These are phyloP conservation scores for Astreopora myriophthalma DNA, from an alignment of 64 coral and sea anemone species.

Conservation along the genomic window DNA sequence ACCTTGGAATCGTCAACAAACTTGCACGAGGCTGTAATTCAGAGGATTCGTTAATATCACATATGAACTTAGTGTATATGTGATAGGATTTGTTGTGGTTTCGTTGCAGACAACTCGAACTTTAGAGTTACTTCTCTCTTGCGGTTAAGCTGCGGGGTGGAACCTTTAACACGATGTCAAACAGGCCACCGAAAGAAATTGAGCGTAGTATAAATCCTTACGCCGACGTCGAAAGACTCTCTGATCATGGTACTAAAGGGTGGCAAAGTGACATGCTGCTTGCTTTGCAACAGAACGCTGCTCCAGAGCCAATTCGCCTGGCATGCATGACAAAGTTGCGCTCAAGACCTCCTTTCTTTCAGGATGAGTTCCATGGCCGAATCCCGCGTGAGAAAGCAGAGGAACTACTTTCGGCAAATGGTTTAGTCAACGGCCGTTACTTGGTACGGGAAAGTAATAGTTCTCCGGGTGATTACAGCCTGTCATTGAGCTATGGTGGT, in stretches of 20 bases:
- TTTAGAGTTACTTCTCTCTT: too few species aligned
- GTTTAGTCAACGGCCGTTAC: slow-evolving; percentile 86
- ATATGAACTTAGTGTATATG: too few species aligned
- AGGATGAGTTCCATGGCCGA: slow-evolving; percentile 95
- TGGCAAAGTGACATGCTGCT: slow-evolving; percentile 88
- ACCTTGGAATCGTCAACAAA: too few species aligned
- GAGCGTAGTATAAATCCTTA: neutral
- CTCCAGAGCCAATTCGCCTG: slow-evolving; percentile 93
- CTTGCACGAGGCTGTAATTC: too few species aligned
- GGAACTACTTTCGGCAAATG: slow-evolving; percentile 78
- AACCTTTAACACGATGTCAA: neutral
- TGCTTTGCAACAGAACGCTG: slow-evolving; percentile 88
- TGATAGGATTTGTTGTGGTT: too few species aligned
- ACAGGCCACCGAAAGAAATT: neutral
- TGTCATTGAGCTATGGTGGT: slow-evolving; percentile 92
- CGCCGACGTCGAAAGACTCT: neutral
- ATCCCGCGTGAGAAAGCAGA: slow-evolving; percentile 87
- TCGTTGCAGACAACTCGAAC: too few species aligned
- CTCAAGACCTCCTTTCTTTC: slow-evolving; percentile 82
- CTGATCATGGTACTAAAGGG: neutral
- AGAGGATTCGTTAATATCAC: too few species aligned
- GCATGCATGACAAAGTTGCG: slow-evolving; percentile 95
- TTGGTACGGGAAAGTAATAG: slow-evolving; percentile 91
- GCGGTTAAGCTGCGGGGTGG: too few species aligned
- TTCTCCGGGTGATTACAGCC: slow-evolving; percentile 88